phyloP scores from a whole-genome alignment of 2,888 invertebrate species.

The Watsonalla cultraria region DNA sequence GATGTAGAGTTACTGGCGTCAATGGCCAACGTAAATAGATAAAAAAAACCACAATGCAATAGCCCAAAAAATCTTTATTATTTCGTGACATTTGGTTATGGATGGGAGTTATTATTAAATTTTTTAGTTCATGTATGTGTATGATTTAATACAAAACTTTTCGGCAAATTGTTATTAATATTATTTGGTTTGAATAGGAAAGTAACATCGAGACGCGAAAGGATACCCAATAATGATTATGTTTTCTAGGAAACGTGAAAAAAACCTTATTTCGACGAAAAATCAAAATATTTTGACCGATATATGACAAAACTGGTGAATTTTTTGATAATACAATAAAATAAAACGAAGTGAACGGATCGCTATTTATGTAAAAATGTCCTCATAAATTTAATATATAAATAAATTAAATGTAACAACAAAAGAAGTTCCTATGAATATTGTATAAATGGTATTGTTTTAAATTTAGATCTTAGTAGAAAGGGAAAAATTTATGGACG shows the following conservation, averaged over 20 bases:
- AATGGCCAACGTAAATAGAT: constrained; percentile 54
- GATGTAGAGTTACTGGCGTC: constrained; percentile 23
- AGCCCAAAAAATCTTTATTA: constrained; percentile 70
- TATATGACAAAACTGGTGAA: constrained; percentile 30
- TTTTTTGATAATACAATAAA: constrained; percentile 44
- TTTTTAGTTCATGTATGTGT: constrained; percentile 34
- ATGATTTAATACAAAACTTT: constrained; percentile 66
- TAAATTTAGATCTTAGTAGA: constrained; percentile 78
- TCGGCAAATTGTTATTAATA: constrained; percentile 52
- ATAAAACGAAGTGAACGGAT: constrained; percentile 67
- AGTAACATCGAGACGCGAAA: constrained; percentile 54
- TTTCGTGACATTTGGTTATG: constrained; percentile 52
- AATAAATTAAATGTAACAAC: constrained; percentile 77
- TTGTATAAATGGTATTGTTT: constrained; percentile 78
- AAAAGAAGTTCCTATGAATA: constrained; percentile 79
- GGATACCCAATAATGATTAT: constrained; percentile 59
- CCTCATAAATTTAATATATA: constrained; percentile 76
- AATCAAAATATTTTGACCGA: constrained; percentile 45
- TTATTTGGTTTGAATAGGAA: constrained; percentile 60
- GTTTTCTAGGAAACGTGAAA: constrained; percentile 73
- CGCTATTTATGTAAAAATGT: constrained; percentile 78
- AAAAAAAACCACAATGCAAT: constrained; percentile 71
- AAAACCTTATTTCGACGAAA: constrained; percentile 47
- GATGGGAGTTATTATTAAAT: constrained; percentile 38
- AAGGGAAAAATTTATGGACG: constrained; percentile 73